Evolutionary conservation across 2,888 invertebrate genomes (phyloP).

Genomic region (Tridacna gigas): DNA sequence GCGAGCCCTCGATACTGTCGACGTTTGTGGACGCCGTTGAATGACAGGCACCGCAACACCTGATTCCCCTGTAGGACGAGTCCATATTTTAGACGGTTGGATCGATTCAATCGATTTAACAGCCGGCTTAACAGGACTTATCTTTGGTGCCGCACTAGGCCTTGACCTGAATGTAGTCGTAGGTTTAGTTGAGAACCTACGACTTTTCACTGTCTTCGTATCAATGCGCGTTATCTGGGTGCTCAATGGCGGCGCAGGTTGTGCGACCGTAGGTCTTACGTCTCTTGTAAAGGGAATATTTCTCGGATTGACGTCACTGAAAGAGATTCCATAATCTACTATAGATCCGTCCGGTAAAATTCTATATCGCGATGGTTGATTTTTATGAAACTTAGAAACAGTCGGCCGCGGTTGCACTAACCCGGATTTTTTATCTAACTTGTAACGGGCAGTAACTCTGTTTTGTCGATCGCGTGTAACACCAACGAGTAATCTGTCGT

Average conservation of each 20-base stretch:
- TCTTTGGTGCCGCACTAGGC: background rate
- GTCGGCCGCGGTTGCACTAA: background rate
- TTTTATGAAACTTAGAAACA: too few species aligned
- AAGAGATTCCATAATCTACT: constrained; percentile 34
- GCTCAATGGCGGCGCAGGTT: background rate
- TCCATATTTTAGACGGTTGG: constrained; percentile 2
- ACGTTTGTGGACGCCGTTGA: background rate
- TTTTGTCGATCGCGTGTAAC: background rate
- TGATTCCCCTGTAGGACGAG: background rate
- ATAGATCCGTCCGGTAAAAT: constrained; percentile 52
- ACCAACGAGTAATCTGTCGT: background rate
- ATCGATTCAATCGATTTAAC: background rate
- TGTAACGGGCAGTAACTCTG: constrained; percentile 12
- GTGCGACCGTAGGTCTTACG: constrained; percentile 2
- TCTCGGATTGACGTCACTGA: background rate
- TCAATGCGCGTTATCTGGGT: background rate
- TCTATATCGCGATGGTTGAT: constrained; percentile 10
- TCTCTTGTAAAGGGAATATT: background rate
- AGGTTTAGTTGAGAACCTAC: constrained; percentile 29
- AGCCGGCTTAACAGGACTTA: background rate
- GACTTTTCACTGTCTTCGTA: constrained; percentile 19
- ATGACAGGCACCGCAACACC: background rate
- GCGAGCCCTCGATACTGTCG: background rate
- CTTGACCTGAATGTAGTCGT: background rate
- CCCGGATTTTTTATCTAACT: background rate